These are phyloP conservation scores for Anolis carolinensis DNA, from an alignment of 2,113 vertebrate species.

Conservation along the genomic window DNA sequence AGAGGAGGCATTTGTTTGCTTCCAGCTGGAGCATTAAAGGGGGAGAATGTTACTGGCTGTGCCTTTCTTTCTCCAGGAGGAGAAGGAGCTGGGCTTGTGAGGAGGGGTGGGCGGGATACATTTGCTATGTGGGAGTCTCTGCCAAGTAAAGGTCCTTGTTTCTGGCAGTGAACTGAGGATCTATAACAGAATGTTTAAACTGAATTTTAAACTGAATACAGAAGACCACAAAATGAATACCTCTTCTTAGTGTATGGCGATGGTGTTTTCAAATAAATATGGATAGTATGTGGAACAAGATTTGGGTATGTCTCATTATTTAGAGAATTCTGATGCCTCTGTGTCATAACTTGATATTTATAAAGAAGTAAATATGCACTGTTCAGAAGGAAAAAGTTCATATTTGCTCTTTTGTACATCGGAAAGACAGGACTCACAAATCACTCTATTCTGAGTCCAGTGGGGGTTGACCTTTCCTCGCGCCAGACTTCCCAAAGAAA, in stretches of 20 bases:
- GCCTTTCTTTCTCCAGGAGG: conserved; percentile 2
- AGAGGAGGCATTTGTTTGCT: conserved; percentile 28
- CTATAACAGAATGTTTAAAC: background rate
- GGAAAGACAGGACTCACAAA: background rate
- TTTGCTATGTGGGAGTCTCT: background rate
- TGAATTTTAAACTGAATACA: background rate
- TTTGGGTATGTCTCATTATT: background rate
- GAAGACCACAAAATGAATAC: too few relatives aligned
- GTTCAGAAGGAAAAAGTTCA: background rate
- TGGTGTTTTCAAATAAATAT: background rate
- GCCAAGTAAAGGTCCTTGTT: background rate
- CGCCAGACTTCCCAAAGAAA: conserved; percentile 15
- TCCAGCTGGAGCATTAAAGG: background rate
- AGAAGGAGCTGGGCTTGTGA: background rate
- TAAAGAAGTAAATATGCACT: conserved; percentile 7
- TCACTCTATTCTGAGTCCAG: conserved; percentile 2
- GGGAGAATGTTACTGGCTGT: background rate
- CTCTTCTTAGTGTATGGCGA: background rate
- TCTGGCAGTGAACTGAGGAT: background rate
- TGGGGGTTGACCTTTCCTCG: conserved; percentile 1
- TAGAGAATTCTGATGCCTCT: background rate
- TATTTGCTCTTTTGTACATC: background rate
- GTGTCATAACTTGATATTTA: conserved; percentile 3
- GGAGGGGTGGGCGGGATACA: too few relatives aligned
- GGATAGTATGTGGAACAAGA: background rate